phyloP scores from a whole-genome alignment of 2,113 vertebrate species.

The Zeus faber region DNA sequence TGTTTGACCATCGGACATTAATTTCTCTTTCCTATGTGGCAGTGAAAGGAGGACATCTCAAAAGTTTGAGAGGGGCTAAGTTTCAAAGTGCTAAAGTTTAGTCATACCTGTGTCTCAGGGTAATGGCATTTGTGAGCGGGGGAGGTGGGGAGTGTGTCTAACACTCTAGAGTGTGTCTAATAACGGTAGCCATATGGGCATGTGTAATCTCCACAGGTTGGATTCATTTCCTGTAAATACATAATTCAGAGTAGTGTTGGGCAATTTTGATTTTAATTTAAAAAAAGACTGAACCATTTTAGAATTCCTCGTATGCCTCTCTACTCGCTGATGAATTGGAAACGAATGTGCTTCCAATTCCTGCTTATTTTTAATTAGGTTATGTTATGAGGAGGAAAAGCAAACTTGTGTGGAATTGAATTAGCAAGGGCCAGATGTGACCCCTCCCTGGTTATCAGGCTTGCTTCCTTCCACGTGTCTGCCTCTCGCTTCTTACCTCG shows the following conservation, averaged over 20 bases:
- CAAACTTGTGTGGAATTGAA: constrained; percentile 71
- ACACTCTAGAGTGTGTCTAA: constrained; percentile 57
- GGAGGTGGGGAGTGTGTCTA: constrained; percentile 48
- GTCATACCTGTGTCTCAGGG: constrained; percentile 58
- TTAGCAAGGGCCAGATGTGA: constrained; percentile 72
- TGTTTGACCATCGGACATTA: no score
- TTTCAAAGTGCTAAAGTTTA: constrained; percentile 41
- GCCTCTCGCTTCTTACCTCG: background rate
- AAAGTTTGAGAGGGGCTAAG: constrained; percentile 45
- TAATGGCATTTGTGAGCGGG: constrained; percentile 26
- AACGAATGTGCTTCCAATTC: constrained; percentile 59
- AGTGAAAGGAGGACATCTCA: constrained; percentile 26
- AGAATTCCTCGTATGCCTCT: constrained; percentile 55
- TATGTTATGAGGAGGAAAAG: constrained; percentile 68
- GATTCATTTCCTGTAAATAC: constrained; percentile 69
- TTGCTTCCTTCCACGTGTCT: background rate
- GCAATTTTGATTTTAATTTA: constrained; percentile 75
- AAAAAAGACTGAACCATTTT: constrained; percentile 69
- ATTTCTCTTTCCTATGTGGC: no score
- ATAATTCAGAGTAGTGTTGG: constrained; percentile 68
- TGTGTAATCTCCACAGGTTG: constrained; percentile 61
- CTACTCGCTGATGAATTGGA: constrained; percentile 69
- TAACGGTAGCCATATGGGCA: constrained; percentile 66
- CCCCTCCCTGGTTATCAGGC: constrained; percentile 60
- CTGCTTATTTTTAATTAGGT: constrained; percentile 71